Evolutionary conservation across 1,140 invertebrate genomes (phyloP).

Genomic region (Heliconius hermathena): DNA sequence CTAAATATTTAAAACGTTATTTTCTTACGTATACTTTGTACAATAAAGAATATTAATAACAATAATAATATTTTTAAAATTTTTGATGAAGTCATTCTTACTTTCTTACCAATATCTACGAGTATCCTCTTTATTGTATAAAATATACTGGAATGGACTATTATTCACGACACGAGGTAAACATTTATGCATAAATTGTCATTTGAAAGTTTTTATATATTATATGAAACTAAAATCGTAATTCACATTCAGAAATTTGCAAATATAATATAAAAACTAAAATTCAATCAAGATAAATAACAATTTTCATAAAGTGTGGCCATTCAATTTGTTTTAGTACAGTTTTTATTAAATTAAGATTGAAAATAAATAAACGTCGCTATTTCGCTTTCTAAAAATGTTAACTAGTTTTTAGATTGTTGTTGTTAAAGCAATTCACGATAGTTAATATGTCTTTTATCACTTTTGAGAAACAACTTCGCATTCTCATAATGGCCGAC

Average conservation of each 20-base stretch:
- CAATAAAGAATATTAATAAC: too few species aligned
- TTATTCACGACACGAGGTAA: neutral
- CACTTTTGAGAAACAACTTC: conserved; percentile 53
- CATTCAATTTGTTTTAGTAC: conserved; percentile 32
- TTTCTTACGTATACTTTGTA: too few species aligned
- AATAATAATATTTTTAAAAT: too few species aligned
- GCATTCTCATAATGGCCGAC: conserved; percentile 53
- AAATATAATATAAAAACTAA: conserved; percentile 11
- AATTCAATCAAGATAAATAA: conserved; percentile 34
- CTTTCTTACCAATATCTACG: neutral
- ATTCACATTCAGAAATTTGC: neutral
- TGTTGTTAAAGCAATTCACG: conserved; percentile 32
- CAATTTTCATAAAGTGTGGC: conserved; percentile 23
- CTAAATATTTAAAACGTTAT: too few species aligned
- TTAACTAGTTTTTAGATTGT: conserved; percentile 30
- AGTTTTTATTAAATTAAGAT: conserved; percentile 32
- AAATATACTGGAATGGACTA: too few species aligned
- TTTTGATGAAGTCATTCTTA: too few species aligned
- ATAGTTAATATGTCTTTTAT: conserved; percentile 53
- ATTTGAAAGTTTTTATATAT: neutral
- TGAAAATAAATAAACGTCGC: conserved; percentile 39
- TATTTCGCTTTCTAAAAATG: conserved; percentile 40
- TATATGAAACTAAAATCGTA: neutral
- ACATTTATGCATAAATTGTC: neutral
- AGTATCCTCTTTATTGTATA: neutral